Base-by-base conservation (phyloP, 2,113 vertebrate genomes). In the Callionymus lyra region DNA sequence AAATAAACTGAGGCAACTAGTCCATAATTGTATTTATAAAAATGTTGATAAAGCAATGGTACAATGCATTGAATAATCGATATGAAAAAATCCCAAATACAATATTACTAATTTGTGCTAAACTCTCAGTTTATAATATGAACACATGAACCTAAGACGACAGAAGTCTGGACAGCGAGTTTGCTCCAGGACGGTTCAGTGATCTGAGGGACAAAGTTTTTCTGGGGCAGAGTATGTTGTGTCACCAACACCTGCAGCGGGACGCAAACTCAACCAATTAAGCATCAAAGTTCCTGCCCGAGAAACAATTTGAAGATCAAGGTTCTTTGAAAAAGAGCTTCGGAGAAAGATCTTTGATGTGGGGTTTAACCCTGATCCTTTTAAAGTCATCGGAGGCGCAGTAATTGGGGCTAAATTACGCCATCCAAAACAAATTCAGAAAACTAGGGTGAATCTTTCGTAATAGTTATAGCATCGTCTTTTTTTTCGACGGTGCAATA, bases 241-340 rank as follows among this genome's bases (percentile, higher is more conserved):
- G 70, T 54, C 64, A 64, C 51, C 41, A 57, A 34, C 68, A 82
- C 76, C 72, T 77, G 31, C 68, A 63, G 72, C 65, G 66, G 65
- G 59, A 74, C 77, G 72, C 74, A 72, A 66, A 71, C 57, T 73
- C 65, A 76, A 63, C 63, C 72, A 80, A 82, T 82, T 82, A 78
- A 43, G 64, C 70, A 62, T 73, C 68, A 69, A 59, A 54, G 44
- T 56, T 67, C 63, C 70, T 76, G 72, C 77, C 68, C 52, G 63
- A 72, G 70, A 79, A 77, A 74, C 63, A 77, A 76, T 70, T 72
- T 72, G 53, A 74, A 77, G 76, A 82, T 82, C 79, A 82, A 79
- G 79, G 76, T 79, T 74, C 63, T 77, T 44, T 64, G 63, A 49
- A 51, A 68, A 60, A 70, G 59, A 55, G 21, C 57, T 51, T 54